A percentile compares a stretch with the other conserved stretches of the same genome.
Evolutionary conservation across 2,113 vertebrate species (phyloP).

Genomic region (Gymnobelideus leadbeateri): DNA sequence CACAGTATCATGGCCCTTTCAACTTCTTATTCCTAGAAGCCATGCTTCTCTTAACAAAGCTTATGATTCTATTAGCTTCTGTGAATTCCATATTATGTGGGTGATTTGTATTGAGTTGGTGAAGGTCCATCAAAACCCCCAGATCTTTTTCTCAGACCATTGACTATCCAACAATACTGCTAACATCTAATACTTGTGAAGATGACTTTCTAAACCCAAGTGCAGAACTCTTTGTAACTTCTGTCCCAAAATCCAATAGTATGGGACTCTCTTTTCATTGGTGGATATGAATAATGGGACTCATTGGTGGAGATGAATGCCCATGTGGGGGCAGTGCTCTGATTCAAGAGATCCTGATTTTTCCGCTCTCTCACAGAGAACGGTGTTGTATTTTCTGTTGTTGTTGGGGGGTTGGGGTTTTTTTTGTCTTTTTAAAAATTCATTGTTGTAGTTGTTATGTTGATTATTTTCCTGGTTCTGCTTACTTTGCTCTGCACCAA

Average conservation of each 20-base stretch:
- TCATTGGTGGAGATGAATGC: background rate
- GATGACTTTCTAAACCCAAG: background rate
- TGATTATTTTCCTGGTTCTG: background rate
- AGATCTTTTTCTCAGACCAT: background rate
- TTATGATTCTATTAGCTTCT: background rate
- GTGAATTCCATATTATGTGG: background rate
- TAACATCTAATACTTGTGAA: background rate
- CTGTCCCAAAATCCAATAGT: background rate
- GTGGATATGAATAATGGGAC: background rate
- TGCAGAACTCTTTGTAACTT: background rate
- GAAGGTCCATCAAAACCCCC: background rate
- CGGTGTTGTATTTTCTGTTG: background rate
- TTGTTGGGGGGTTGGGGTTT: background rate
- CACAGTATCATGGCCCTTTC: background rate
- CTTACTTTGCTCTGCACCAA: background rate
- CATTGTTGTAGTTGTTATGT: background rate
- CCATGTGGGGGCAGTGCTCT: background rate
- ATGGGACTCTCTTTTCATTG: background rate
- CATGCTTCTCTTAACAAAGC: background rate
- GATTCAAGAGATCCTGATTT: background rate
- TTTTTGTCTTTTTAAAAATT: background rate
- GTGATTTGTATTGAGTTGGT: background rate
- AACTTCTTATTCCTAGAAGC: background rate
- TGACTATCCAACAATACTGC: background rate
- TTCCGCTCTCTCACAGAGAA: background rate